These are phyloP conservation scores for Prunella himalayana DNA, from an alignment of 2,113 vertebrate species.

Conservation along the genomic window DNA sequence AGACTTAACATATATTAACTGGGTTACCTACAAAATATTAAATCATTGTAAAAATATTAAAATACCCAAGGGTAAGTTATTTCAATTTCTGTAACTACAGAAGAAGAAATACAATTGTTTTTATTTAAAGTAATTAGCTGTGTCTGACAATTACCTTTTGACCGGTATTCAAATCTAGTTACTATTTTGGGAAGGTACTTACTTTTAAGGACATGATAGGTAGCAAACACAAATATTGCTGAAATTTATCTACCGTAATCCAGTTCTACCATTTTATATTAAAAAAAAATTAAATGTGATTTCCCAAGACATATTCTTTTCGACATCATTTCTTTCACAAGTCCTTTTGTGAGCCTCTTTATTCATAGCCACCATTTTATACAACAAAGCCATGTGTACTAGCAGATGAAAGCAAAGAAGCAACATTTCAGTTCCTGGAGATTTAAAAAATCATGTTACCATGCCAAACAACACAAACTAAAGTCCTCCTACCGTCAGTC, in stretches of 20 bases:
- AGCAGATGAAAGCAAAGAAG: neutral
- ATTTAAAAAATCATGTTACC: neutral
- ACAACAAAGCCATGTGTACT: neutral
- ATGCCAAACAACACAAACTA: neutral
- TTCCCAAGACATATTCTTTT: neutral
- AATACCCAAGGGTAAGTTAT: neutral
- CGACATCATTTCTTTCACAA: neutral
- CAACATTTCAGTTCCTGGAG: neutral
- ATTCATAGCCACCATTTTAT: neutral
- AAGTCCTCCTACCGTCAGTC: neutral
- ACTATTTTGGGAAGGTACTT: neutral
- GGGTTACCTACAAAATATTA: neutral
- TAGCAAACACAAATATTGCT: neutral
- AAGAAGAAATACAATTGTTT: neutral
- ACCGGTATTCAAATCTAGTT: neutral
- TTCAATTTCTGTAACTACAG: neutral
- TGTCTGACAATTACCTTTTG: neutral
- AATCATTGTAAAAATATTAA: neutral
- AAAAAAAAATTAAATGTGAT: neutral
- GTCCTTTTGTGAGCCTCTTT: neutral
- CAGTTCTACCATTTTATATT: neutral
- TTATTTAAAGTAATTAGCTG: neutral
- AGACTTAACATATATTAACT: neutral
- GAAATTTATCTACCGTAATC: neutral
- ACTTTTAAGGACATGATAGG: neutral